Percentiles rank a stretch among this genome's conserved stretches.
Evolutionary conservation across 1,140 invertebrate genomes (phyloP).

Genomic region (Ostrea denselamellosa): DNA sequence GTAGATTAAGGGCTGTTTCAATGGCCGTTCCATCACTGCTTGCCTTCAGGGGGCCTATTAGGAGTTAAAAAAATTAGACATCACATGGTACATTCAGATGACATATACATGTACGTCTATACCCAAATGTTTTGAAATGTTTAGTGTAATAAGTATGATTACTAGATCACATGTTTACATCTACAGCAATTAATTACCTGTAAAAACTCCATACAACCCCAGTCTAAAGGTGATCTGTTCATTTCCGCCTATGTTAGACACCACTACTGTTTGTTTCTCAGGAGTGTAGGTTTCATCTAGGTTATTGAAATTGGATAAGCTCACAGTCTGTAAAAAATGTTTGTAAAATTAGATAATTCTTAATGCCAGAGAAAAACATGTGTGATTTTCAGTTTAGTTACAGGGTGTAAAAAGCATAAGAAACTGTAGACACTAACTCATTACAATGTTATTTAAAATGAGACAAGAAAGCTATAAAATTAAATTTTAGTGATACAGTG

Average conservation of each 20-base stretch:
- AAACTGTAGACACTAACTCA: no score
- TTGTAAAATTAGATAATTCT: no score
- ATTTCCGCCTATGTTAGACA: conserved; percentile 40
- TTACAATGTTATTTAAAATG: no score
- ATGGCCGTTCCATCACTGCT: conserved; percentile 18
- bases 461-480: no score
- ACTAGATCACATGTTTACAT: background rate
- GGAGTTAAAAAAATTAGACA: background rate
- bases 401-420: no score
- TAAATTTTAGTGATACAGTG: no score
- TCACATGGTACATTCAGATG: background rate
- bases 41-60: conserved; percentile 36
- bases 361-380: no score
- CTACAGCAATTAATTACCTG: conserved; percentile 16
- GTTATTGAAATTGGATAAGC: conserved; percentile 1
- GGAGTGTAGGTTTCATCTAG: background rate
- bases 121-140: no score
- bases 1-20: conserved; percentile 33
- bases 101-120: background rate
- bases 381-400: no score
- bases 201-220: conserved; percentile 43
- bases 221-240: conserved; percentile 34
- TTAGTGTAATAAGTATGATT: background rate
- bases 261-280: conserved; percentile 38
- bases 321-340: conserved; percentile 1